These are phyloP conservation scores for Tetrao urogallus DNA, from an alignment of 2,113 vertebrate species.

Conservation along the genomic window DNA sequence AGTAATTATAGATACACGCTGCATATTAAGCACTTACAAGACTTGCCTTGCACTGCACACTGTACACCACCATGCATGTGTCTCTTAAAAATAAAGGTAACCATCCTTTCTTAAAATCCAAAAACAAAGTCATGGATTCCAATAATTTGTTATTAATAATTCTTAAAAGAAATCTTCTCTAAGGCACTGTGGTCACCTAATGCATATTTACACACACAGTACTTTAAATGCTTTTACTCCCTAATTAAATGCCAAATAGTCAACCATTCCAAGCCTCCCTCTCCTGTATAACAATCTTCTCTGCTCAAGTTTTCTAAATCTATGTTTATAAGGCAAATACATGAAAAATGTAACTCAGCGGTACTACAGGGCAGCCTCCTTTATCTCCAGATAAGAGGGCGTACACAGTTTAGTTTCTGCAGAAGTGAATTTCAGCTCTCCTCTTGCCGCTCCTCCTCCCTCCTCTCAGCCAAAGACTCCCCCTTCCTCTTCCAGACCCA, in stretches of 20 bases:
- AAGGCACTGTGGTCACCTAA: neutral
- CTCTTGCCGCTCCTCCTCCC: neutral
- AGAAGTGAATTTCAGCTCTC: neutral
- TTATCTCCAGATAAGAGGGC: neutral
- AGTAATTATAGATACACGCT: neutral
- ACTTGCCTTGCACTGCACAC: neutral
- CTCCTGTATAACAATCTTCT: neutral
- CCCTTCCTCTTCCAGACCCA: neutral
- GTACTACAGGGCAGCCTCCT: neutral
- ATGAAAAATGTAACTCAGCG: neutral
- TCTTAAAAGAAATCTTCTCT: neutral
- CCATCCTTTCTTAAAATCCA: neutral
- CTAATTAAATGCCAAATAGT: neutral
- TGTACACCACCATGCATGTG: rapidly evolving
- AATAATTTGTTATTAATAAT: neutral
- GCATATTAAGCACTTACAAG: neutral
- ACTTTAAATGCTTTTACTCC: neutral
- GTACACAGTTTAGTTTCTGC: neutral
- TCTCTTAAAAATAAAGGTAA: neutral
- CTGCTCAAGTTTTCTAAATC: neutral
- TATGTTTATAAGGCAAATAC: neutral
- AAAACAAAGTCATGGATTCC: neutral
- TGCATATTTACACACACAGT: rapidly evolving
- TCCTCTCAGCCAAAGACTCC: neutral
- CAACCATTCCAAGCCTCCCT: neutral